Percentiles rank a stretch among this genome's conserved stretches.
Conservation (phyloP, 2,113 vertebrate species). For the Fregetta grallaria region DNA sequence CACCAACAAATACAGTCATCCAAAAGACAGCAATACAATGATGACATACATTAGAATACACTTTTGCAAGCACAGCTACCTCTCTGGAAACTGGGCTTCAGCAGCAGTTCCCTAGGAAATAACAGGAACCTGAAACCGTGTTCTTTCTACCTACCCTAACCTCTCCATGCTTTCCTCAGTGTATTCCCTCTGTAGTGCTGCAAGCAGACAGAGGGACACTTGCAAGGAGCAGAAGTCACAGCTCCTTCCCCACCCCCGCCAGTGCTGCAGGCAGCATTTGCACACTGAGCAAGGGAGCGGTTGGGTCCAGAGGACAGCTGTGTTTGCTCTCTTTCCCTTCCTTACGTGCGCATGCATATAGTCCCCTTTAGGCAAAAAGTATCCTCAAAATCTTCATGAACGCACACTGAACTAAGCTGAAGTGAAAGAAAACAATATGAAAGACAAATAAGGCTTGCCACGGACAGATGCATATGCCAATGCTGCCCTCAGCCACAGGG, state of each 20-base stretch:
- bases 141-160: not conserved
- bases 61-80: not conserved
- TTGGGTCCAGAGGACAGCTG: not conserved
- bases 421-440: not conserved
- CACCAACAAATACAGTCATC: not conserved
- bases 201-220: not conserved
- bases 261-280: not conserved
- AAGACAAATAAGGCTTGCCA: not conserved
- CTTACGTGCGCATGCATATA: not conserved
- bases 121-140: not conserved
- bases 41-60: not conserved
- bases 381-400: not conserved
- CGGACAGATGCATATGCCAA: not conserved
- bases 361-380: not conserved
- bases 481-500: not conserved
- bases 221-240: not conserved
- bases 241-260: not conserved
- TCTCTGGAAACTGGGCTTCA: not conserved
- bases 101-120: not conserved
- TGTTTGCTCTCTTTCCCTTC: not conserved
- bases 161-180: not conserved
- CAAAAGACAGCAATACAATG: not conserved
- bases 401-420: not conserved
- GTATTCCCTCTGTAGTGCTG: not conserved
- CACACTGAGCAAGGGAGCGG: not conserved